Conservation (phyloP, 2,888 invertebrate genomes). For the Perizoma affinitatum region DNA sequence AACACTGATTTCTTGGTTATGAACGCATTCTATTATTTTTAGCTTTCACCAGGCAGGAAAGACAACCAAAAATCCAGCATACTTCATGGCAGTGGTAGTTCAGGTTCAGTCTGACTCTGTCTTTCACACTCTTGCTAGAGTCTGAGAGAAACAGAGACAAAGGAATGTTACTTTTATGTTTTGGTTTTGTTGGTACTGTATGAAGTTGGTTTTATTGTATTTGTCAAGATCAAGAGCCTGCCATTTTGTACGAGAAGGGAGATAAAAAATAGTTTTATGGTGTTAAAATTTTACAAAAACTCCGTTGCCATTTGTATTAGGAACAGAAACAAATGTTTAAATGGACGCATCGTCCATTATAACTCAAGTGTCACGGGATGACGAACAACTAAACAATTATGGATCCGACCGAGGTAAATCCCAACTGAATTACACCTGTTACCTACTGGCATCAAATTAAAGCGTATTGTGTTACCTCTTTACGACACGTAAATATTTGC, state of each 20-base stretch:
- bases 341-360: slow-evolving; percentile 99
- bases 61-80: slow-evolving; percentile 53
- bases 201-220: slow-evolving; percentile 60
- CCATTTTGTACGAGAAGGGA: slow-evolving; percentile 84
- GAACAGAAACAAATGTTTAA: slow-evolving; percentile 84
- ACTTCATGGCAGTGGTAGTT: slow-evolving; percentile 33
- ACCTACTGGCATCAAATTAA: slow-evolving; percentile 80
- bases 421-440: slow-evolving; percentile 82
- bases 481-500: slow-evolving; percentile 70
- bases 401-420: slow-evolving; percentile 95
- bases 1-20: slow-evolving; percentile 8
- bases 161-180: slow-evolving; percentile 47
- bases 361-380: slow-evolving; percentile 98
- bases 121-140: slow-evolving; percentile 33
- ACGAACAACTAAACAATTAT: slow-evolving; percentile 96
- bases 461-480: slow-evolving; percentile 80
- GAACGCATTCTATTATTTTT: slow-evolving; percentile 52
- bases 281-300: slow-evolving; percentile 80
- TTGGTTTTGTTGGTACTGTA: slow-evolving; percentile 64
- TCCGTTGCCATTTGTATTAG: slow-evolving; percentile 79
- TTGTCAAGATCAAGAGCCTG: slow-evolving; percentile 81
- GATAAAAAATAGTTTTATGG: slow-evolving; percentile 85
- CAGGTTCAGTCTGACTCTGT: slow-evolving; percentile 41
- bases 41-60: slow-evolving; percentile 55
- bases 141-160: slow-evolving; percentile 45